Base-by-base conservation (phyloP, 2,797 vertebrate genomes). In the Pygocentrus nattereri region DNA sequence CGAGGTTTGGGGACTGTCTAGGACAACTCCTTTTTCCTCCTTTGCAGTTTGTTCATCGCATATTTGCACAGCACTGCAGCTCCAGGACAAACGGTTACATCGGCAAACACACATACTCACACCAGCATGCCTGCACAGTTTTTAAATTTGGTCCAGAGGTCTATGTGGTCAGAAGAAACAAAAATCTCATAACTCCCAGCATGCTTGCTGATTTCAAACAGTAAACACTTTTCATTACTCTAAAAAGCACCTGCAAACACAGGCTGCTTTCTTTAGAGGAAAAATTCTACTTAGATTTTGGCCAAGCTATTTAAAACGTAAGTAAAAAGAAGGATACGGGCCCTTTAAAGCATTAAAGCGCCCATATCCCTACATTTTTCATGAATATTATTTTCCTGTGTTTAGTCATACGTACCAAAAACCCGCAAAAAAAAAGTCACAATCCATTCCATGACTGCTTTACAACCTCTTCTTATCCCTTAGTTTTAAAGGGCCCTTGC, bases 1-100 rank as follows among this genome's bases (percentile, higher is more conserved):
- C 31, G 5, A 30, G 76, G 65, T 19, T 19, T 78, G 68, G 34
- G 21, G 64, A 59, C 34, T 11, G 70, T 74, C 68, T 82, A 59
- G 12, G 23, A 75, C 47, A 67, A 74, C 27, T 41, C 34, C 30
- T 41, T 73, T 79, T 74, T 56, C 61, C 50, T 62, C 19, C 47
- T 15, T 44, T 56, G 11, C 38, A 50, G 65, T n/a, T 34, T 58
- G 27, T 31, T 80, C 18, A 12, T 8, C 65, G 19, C 30, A 56
- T 52, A 68, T 78, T 78, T 75, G 8, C n/a, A 70, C 65, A 81
- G 7, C 30, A 65, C 47, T 41, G 64, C 31, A 59, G 25, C 41
- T 56, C 34, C 7, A 16, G 18, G 38, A 19, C 19, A 44, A 62
- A 19, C 6, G 44, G 10, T 23, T 27, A 74, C 21, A 59, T 54